Conservation (phyloP, 2,797 vertebrate species). For the Perodicticus potto region DNA sequence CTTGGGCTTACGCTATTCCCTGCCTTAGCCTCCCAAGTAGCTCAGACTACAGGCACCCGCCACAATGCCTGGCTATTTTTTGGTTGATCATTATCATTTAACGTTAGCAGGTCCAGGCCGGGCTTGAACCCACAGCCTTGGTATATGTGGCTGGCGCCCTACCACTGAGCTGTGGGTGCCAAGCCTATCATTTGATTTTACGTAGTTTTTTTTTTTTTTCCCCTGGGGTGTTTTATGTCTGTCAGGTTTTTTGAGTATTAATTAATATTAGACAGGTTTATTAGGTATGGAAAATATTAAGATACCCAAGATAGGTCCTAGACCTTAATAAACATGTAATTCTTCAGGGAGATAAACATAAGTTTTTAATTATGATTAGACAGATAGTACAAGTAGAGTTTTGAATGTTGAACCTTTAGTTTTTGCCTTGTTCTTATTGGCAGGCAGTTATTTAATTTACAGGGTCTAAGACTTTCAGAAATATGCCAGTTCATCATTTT, state of each 20-base stretch:
- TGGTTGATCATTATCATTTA: too few relatives aligned
- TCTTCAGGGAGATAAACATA: background rate
- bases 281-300: background rate
- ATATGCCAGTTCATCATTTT: background rate
- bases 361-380: background rate
- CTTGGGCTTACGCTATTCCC: too few relatives aligned
- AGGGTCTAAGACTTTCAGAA: background rate
- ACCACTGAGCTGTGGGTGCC: too few relatives aligned
- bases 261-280: background rate
- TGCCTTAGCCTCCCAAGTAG: too few relatives aligned
- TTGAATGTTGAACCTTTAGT: background rate
- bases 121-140: too few relatives aligned
- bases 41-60: too few relatives aligned
- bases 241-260: background rate
- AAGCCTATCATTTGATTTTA: background rate
- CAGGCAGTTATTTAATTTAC: background rate
- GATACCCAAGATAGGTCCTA: background rate
- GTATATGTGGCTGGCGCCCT: too few relatives aligned
- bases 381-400: background rate
- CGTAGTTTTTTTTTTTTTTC: slow-evolving; percentile 28
- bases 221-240: background rate
- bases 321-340: background rate
- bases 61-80: too few relatives aligned
- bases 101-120: too few relatives aligned
- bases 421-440: slow-evolving; percentile 11